Conservation (phyloP, 2,797 vertebrate species). For the Poeciliopsis gracilis region DNA sequence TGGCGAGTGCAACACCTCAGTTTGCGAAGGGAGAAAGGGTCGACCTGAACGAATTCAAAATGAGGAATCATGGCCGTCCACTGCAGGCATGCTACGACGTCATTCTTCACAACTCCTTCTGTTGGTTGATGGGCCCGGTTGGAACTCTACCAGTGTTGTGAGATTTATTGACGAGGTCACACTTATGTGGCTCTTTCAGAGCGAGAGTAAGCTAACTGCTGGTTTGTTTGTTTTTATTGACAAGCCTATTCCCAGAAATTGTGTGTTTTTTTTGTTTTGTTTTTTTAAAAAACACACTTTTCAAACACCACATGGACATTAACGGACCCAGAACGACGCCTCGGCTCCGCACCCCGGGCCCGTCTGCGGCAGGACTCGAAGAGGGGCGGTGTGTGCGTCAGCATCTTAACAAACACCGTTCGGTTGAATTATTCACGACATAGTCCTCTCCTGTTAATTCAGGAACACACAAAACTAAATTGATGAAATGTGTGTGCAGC, state of each 20-base stretch:
- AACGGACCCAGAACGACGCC: conserved; percentile 6
- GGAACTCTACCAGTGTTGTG: not conserved
- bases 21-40: no score
- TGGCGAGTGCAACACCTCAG: no score
- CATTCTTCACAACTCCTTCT: no score
- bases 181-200: not conserved
- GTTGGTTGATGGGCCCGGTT: no score
- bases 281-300: not conserved
- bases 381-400: conserved; percentile 39
- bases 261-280: not conserved
- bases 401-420: conserved; percentile 47
- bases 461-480: conserved; percentile 50
- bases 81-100: no score
- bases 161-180: not conserved
- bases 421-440: conserved; percentile 32
- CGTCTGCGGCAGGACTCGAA: conserved; percentile 31
- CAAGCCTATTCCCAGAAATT: not conserved
- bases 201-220: not conserved
- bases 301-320: not conserved
- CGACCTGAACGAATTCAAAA: no score
- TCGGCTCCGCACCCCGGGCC: conserved; percentile 3
- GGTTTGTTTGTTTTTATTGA: not conserved
- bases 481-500: conserved; percentile 47
- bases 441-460: conserved; percentile 32
- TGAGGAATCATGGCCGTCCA: no score